Base-by-base conservation (phyloP, 2,113 vertebrate genomes). In the Nothobranchius kuhntae region DNA sequence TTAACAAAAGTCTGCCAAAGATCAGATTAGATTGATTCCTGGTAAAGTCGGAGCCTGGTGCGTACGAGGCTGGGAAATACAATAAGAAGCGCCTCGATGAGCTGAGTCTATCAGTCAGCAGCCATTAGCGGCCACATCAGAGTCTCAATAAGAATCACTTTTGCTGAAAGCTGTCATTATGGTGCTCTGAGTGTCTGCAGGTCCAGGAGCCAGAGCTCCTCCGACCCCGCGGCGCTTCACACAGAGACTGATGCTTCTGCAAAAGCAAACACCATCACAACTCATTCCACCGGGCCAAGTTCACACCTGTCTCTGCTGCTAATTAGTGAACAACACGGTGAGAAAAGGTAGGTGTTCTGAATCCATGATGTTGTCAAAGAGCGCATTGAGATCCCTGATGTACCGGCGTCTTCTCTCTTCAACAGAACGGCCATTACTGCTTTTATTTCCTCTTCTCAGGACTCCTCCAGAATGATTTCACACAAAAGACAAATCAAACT, bases 121-220 rank as follows among this genome's bases (percentile, higher is more conserved):
- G 86, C 84, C 74, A 91, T 92, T 90, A 91, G 73, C 45, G 73
- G 80, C 77, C 77, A 87, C 85, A 89, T 91, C 85, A 90, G 87
- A 91, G 86, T 72, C 72, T 85, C 82, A 84, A 90, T 51, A 84
- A 81, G 84, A 88, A 92, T 89, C 86, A 83, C 82, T 72, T 71
- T 86, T 78, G 83, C 82, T 78, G 77, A 86, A 84, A 84, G 78
- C 66, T 74, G 78, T 76, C 83, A 83, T 92, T 88, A 89, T 68
- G 57, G 83, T 72, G 74, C 30, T 48, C 12, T 77, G 78, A 89
- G 82, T 80, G 71, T 74, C 72, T 76, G 57, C 46, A 21, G 76
- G 70, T 71, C 81, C 80, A 64, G 65, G 65, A 61, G 75, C 78
- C 79, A 76, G 73, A 85, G 75, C 78, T 82, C 72, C 56, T 77